Evolutionary conservation across 2,113 vertebrate species (phyloP).

Genomic region (Xenus cinereus): DNA sequence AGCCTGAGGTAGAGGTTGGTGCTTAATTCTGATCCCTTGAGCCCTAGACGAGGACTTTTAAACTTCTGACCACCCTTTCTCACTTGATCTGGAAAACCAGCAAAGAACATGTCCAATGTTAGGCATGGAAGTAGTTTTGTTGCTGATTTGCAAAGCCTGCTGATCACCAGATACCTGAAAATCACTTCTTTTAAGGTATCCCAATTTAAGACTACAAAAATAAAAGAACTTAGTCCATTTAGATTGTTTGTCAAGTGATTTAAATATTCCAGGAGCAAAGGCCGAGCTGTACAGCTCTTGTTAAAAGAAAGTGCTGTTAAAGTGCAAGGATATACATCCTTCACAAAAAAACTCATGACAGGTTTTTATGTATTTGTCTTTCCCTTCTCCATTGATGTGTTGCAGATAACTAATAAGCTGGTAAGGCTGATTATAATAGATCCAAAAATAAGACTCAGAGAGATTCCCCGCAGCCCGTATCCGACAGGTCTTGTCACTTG

Average conservation of each 20-base stretch:
- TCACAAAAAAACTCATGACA: background rate
- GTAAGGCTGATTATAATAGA: constrained; percentile 25
- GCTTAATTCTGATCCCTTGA: background rate
- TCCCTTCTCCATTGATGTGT: background rate
- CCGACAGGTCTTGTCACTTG: constrained; percentile 51
- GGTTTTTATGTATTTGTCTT: constrained; percentile 5
- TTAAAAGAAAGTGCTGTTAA: background rate
- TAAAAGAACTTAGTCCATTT: background rate
- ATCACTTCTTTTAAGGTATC: background rate
- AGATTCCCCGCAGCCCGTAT: constrained; percentile 39
- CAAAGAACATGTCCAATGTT: background rate
- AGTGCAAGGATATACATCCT: background rate
- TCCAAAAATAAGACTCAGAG: constrained; percentile 37
- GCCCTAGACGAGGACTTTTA: rapidly evolving
- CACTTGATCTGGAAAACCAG: background rate
- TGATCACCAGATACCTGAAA: background rate
- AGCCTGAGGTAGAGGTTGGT: background rate
- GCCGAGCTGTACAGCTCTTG: background rate
- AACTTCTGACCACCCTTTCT: background rate
- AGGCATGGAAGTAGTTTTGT: background rate
- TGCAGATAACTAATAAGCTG: constrained; percentile 30
- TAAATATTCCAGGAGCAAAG: background rate
- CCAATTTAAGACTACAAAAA: background rate
- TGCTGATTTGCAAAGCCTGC: background rate
- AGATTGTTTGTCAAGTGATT: background rate